phyloP scores from a whole-genome alignment of 2,113 vertebrate genomes.

The Rhombomys opimus region DNA sequence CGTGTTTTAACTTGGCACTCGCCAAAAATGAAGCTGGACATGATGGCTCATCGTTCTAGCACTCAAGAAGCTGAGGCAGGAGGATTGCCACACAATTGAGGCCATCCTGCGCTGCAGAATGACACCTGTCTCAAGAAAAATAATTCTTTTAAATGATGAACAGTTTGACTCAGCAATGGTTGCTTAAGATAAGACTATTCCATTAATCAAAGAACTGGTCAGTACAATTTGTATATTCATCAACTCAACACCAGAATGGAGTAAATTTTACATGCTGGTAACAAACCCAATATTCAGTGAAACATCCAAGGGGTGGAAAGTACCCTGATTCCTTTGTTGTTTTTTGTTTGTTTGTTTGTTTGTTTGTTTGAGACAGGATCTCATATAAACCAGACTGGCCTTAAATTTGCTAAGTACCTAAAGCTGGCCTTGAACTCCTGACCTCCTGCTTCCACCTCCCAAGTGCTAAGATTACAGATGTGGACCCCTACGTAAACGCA shows the following conservation, averaged over 20 bases:
- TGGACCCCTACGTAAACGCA: background rate
- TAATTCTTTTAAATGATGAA: background rate
- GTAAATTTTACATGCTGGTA: background rate
- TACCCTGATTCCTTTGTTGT: background rate
- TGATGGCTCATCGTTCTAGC: background rate
- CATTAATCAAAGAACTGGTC: background rate
- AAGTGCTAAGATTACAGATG: background rate
- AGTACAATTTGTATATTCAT: background rate
- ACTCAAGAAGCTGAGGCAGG: background rate
- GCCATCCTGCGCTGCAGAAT: background rate
- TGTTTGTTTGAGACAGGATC: background rate
- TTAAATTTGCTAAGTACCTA: background rate
- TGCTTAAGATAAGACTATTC: background rate
- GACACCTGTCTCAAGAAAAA: background rate
- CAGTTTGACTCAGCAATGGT: background rate
- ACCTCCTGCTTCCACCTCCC: background rate
- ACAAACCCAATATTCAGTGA: background rate
- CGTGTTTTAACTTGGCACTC: background rate
- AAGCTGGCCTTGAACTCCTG: background rate
- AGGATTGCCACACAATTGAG: background rate
- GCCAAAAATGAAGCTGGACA: background rate
- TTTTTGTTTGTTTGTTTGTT: background rate
- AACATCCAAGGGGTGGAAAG: background rate
- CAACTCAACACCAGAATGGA: background rate
- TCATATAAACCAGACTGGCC: background rate